These are phyloP conservation scores for Drosophila neonasuta DNA, from an alignment of 2,888 invertebrate genomes.

Conservation along the genomic window DNA sequence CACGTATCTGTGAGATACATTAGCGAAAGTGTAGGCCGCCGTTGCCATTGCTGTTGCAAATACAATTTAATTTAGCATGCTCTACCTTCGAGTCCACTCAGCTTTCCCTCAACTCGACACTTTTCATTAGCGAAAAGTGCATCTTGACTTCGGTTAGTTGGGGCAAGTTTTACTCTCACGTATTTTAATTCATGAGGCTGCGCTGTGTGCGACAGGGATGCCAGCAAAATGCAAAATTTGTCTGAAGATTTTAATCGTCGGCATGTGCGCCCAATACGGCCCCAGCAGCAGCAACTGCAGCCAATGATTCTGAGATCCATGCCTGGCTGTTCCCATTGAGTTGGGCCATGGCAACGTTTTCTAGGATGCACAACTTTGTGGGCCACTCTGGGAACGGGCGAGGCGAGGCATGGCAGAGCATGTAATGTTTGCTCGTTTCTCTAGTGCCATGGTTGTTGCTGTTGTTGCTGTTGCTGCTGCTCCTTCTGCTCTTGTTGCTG, in stretches of 20 bases:
- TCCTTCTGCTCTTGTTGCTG: too few species aligned
- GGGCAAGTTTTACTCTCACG: constrained; percentile 20
- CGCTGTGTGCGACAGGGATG: constrained; percentile 65
- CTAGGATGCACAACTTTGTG: constrained; percentile 57
- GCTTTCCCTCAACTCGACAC: background rate
- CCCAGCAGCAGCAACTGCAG: constrained; percentile 41
- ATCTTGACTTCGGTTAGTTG: constrained; percentile 19
- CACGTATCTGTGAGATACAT: constrained; percentile 75
- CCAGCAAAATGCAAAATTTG: constrained; percentile 76
- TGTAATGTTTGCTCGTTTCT: constrained; percentile 73
- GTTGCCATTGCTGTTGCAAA: constrained; percentile 44
- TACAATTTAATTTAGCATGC: constrained; percentile 75
- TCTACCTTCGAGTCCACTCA: constrained; percentile 24
- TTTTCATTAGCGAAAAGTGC: constrained; percentile 15
- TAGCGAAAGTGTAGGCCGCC: constrained; percentile 74
- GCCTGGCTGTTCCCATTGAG: constrained; percentile 65
- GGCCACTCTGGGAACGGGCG: constrained; percentile 22
- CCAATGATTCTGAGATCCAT: constrained; percentile 52
- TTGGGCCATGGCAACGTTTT: constrained; percentile 57
- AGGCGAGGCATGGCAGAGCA: constrained; percentile 61
- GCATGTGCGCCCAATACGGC: constrained; percentile 68
- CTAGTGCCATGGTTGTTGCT: constrained; percentile 62
- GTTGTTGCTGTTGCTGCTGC: constrained; percentile 51
- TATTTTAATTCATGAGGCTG: constrained; percentile 75
- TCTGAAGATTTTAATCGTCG: constrained; percentile 81